phyloP scores from a whole-genome alignment of 2,888 invertebrate genomes.

The Glomeris marginata region DNA sequence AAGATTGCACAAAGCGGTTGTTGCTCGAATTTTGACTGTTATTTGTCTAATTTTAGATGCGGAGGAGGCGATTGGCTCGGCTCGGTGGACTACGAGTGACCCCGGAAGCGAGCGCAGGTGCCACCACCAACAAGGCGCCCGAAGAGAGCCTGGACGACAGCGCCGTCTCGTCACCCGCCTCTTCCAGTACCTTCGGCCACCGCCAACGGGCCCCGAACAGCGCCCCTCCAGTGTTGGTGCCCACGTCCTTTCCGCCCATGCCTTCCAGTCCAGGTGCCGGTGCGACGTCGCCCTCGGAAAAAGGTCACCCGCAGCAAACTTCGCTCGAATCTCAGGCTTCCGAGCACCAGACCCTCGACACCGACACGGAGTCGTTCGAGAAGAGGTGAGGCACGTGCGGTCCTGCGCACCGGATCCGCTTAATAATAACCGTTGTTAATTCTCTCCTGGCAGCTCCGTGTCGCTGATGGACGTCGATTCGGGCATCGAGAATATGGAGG shows the following conservation, averaged over 20 bases:
- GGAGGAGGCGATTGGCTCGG: slow-evolving; percentile 56
- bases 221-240: neutral
- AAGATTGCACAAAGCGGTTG: neutral
- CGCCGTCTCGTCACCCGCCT: neutral
- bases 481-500: slow-evolving; percentile 60
- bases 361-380: slow-evolving; percentile 16
- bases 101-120: slow-evolving; percentile 24
- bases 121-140: neutral
- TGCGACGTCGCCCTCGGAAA: neutral
- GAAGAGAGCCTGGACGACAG: neutral
- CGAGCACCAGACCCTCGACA: slow-evolving; percentile 16
- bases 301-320: neutral
- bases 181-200: neutral
- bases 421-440: neutral
- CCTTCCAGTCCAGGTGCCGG: neutral
- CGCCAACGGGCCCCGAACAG: neutral
- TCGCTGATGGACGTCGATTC: slow-evolving; percentile 48
- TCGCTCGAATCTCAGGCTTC: slow-evolving; percentile 13
- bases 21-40: neutral
- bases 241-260: neutral
- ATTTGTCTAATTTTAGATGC: slow-evolving; percentile 40
- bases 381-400: slow-evolving; percentile 21
- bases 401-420: neutral
- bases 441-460: slow-evolving; percentile 31
- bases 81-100: slow-evolving; percentile 46